phyloP scores from a whole-genome alignment of 2,888 invertebrate genomes.

The Arenicola marina region DNA sequence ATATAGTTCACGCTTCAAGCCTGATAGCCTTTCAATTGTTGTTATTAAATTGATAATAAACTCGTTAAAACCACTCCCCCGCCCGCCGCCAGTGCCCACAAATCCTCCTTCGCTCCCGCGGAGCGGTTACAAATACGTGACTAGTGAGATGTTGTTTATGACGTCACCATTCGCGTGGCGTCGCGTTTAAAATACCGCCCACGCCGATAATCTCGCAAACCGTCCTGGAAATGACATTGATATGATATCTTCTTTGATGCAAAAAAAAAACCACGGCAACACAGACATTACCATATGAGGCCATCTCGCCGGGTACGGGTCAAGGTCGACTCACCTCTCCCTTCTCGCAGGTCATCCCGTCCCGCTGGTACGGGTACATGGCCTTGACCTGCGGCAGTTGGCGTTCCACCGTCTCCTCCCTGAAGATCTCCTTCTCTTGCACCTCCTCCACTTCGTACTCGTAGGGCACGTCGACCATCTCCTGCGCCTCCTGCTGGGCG shows the following conservation, averaged over 20 bases:
- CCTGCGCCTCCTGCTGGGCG: slow-evolving; percentile 73
- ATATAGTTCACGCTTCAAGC: too few species aligned
- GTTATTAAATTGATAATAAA: too few species aligned
- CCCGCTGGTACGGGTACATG: slow-evolving; percentile 87
- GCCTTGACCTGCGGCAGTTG: slow-evolving; percentile 80
- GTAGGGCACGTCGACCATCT: slow-evolving; percentile 76
- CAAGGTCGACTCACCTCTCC: slow-evolving; percentile 71
- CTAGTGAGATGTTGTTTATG: too few species aligned
- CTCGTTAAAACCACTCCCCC: too few species aligned
- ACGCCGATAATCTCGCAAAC: too few species aligned
- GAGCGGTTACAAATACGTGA: too few species aligned
- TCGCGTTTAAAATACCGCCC: too few species aligned
- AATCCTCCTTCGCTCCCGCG: too few species aligned
- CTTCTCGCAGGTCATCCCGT: slow-evolving; percentile 88
- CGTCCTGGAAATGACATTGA: background rate
- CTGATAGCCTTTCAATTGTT: too few species aligned
- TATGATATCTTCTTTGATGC: background rate
- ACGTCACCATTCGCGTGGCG: too few species aligned
- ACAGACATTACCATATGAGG: background rate
- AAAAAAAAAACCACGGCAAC: background rate
- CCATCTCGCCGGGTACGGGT: background rate
- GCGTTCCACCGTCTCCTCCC: slow-evolving; percentile 84
- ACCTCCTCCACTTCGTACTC: slow-evolving; percentile 93
- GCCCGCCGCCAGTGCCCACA: too few species aligned
- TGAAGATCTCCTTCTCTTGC: slow-evolving; percentile 76